Evolutionary conservation across 2,888 invertebrate species (phyloP).

Genomic region (Phragmatobia fuliginosa): DNA sequence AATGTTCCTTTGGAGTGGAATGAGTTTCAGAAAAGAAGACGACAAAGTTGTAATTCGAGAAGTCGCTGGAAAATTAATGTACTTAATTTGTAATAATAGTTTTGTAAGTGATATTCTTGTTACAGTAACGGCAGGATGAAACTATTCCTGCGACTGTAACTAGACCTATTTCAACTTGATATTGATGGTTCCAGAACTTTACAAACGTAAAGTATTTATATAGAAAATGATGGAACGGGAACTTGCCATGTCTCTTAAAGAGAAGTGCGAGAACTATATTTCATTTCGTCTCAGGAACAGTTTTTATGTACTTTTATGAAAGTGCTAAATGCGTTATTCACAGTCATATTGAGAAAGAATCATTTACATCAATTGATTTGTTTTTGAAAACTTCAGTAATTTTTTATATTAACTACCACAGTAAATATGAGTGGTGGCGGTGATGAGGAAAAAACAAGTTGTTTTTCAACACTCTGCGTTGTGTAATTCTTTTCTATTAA

Average conservation of each 20-base stretch:
- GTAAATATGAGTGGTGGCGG: conserved; percentile 2
- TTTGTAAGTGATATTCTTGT: too few species aligned
- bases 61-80: too few species aligned
- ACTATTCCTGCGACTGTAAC: neutral
- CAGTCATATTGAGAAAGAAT: neutral
- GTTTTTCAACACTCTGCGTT: conserved; percentile 12
- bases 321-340: neutral
- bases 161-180: neutral
- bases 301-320: neutral
- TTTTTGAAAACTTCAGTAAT: conserved; percentile 11
- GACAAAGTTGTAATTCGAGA: too few species aligned
- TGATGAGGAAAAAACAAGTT: conserved; percentile 13
- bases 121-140: too few species aligned
- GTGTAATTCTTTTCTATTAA: neutral
- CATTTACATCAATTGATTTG: neutral
- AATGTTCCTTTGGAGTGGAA: too few species aligned
- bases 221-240: too few species aligned
- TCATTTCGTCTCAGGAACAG: neutral
- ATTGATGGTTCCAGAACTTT: too few species aligned
- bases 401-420: neutral
- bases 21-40: too few species aligned
- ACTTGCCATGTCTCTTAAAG: neutral
- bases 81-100: too few species aligned
- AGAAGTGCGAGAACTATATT: neutral
- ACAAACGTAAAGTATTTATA: too few species aligned